Evolutionary conservation across 2,888 invertebrate genomes (phyloP), one percentile per base, ranked within the genome.

Genomic region (Tachina grossa): DNA sequence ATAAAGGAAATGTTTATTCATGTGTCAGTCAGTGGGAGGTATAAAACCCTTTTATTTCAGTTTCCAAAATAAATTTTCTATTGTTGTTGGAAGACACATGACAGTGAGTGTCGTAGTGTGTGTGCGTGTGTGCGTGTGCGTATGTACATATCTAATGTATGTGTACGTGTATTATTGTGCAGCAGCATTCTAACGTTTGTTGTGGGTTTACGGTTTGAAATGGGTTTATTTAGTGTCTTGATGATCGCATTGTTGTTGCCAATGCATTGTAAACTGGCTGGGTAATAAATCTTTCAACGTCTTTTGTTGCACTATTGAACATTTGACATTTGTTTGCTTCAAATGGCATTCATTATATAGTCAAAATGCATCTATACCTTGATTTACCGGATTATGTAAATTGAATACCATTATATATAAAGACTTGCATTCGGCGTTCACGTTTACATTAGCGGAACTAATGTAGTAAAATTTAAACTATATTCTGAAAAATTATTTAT

Each of bases 241-340:
- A 59, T 51, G 51, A 14, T 53, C 16, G 66, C 66, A 63, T 65
- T 76, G 77, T 77, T 68, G 49, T 57, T 77, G 51, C 59, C 66
- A 78, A 61, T 79, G 55, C 45, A 71, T 71, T 65, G 84, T 19
- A 45, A 77, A 72, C 57, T 57, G 77, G 69, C 76, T 76, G 65
- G 83, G 87, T 71, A 87, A 88, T 88, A 88, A 88, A 88, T 88
- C 88, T 87, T 85, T 83, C 81, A 83, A 63, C 47, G 66, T 57
- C 83, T 76, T 80, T 87, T 87, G 86, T 87, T 83, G 78, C 78
- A 78, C 66, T 83, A 65, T 79, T 68, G 61, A 83, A 83, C 83
- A 79, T 68, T 79, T 83, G 83, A 76, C 79, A 76, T 83, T 83
- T 76, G 79, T 59, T 83, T 83, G 79, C 76, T 80, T 63, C 75